Evolutionary conservation across 1,140 invertebrate species (phyloP).

Genomic region (Pseudobourletiella spinata): DNA sequence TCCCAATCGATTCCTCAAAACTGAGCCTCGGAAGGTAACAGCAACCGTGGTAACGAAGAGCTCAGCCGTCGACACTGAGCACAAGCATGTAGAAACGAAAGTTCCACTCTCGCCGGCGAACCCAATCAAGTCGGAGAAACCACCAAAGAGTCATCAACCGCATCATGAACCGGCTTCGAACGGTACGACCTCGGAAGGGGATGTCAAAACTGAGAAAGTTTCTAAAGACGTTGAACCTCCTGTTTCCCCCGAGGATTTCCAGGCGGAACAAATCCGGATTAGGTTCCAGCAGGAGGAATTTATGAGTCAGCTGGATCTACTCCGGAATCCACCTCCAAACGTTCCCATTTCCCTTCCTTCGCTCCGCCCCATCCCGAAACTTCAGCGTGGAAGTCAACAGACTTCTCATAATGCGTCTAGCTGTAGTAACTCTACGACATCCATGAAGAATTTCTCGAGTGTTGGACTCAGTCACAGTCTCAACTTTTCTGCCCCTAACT

Average conservation of each 20-base stretch:
- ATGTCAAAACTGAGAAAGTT: background rate
- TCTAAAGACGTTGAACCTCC: background rate
- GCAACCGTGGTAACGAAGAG: too few species aligned
- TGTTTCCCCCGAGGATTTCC: background rate
- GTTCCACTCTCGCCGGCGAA: too few species aligned
- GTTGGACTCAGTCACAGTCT: background rate
- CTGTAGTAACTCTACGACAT: too few species aligned
- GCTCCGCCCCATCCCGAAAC: background rate
- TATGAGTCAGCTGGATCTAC: background rate
- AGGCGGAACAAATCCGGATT: background rate
- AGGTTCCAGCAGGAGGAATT: background rate
- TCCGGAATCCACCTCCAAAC: background rate
- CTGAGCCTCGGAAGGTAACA: background rate
- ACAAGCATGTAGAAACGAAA: too few species aligned
- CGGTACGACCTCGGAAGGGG: too few species aligned
- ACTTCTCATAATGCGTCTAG: background rate
- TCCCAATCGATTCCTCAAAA: background rate
- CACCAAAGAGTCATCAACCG: too few species aligned
- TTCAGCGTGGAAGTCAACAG: background rate
- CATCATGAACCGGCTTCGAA: too few species aligned
- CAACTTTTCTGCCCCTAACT: constrained; percentile 4
- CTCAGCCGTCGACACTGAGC: too few species aligned
- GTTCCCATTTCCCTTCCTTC: background rate
- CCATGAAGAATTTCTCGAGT: background rate
- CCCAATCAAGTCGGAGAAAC: too few species aligned